Base-by-base conservation (phyloP, 2,888 invertebrate species). In the Drosophila longiperda region DNA sequence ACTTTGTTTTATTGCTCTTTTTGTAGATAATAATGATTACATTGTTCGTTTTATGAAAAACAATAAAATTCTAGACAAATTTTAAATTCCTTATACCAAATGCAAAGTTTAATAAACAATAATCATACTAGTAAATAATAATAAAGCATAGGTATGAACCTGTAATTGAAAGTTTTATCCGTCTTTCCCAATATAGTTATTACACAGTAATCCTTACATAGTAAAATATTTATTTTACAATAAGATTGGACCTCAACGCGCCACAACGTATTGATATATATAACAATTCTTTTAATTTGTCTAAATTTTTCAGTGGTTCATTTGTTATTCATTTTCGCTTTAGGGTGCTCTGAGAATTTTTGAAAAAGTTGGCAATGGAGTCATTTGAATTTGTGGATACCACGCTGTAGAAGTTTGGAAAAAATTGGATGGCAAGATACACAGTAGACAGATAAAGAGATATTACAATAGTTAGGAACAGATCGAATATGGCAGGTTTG, bases 401-500 rank as follows among this genome's bases (percentile, higher is more conserved):
- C 59, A 95, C 93, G 3, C 94, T 93, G 92, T 97, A 97, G 73
- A 96, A 93, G 7, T 93, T 90, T 12, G 96, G 95, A 91, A 97
- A 96, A 79, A 95, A 93, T 77, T 96, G 96, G 69, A 98, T 95
- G 15, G 96, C 94, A 85, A 97, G 94, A 93, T 98, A 99, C n/a
- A 99, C 95, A 7, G 96, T 90, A n/a, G 95, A 95, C 63, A 99
- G 94, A 93, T 99, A 99, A 32, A 95, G 94, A 40, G 96, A 94
- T 90, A 99, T 99, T 42, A 95, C 96, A 70, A 97, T 93, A 1
- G 99, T 98, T 17, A 99, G 94, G 84, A 99, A 96, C 86, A 99
- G 95, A 94, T 99, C 99, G 94, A 99, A 99, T 66, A 99, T 96
- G 12, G 99, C 99, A 75, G 99, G 99, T 92, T 99, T 99, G 8